These are phyloP conservation scores for Bubo bubo DNA, from an alignment of 2,113 vertebrate species.

Conservation along the genomic window DNA sequence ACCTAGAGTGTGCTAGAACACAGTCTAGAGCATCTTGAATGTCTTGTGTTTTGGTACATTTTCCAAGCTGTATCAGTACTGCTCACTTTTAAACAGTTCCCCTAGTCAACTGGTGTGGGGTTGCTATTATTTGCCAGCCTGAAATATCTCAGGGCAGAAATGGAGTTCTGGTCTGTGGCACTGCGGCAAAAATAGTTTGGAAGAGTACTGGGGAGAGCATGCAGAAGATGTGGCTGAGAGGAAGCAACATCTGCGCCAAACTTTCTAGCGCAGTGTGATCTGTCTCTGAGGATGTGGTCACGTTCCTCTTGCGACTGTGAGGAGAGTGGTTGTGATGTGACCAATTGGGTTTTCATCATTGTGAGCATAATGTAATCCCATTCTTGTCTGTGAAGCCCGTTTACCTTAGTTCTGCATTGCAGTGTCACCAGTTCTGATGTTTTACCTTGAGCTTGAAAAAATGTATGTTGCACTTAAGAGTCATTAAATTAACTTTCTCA, in stretches of 20 bases:
- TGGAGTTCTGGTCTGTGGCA: background rate
- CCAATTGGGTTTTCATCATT: background rate
- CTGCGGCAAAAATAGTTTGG: background rate
- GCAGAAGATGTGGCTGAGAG: background rate
- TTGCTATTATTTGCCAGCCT: background rate
- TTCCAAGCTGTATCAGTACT: background rate
- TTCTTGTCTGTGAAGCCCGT: background rate
- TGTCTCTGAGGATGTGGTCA: background rate
- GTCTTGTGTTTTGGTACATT: background rate
- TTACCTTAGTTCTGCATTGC: background rate
- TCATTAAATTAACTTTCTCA: background rate
- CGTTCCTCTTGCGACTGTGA: background rate
- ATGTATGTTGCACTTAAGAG: background rate
- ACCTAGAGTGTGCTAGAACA: background rate
- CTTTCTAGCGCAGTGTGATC: background rate
- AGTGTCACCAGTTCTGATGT: background rate
- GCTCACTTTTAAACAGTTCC: background rate
- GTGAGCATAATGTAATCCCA: background rate
- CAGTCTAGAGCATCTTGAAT: background rate
- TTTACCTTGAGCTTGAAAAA: background rate
- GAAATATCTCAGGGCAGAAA: background rate
- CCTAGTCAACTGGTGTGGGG: background rate
- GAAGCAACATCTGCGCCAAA: background rate
- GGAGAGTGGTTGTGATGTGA: background rate
- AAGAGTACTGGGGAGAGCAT: background rate